A percentile compares a stretch with the other conserved stretches of the same genome.
Conservation (phyloP, 1,140 invertebrate species). For the Tetranychus cinnabarinus region DNA sequence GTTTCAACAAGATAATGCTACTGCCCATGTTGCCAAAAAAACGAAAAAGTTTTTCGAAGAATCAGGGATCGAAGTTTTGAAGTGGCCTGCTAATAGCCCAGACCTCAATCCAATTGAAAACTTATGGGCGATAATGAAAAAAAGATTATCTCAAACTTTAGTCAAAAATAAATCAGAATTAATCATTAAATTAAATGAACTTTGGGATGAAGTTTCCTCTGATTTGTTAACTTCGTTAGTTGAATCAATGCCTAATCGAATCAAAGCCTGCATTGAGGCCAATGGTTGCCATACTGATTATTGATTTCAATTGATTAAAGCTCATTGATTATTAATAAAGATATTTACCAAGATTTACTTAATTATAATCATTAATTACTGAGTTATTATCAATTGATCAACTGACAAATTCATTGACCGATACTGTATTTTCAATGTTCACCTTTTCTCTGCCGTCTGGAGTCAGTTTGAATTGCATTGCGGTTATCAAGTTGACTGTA, state of each 20-base stretch:
- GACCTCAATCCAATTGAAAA: slow-evolving; percentile 7
- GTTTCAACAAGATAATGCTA: slow-evolving; percentile 8
- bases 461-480: too few relatives aligned
- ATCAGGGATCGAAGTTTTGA: neutral
- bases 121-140: too few relatives aligned
- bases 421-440: too few relatives aligned
- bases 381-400: too few relatives aligned
- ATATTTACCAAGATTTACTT: too few relatives aligned
- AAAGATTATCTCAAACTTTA: neutral
- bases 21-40: neutral
- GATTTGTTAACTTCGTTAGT: neutral
- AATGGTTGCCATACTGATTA: neutral
- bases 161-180: neutral
- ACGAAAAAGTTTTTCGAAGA: neutral
- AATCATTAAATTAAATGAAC: neutral
- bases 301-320: neutral
- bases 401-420: too few relatives aligned
- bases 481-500: too few relatives aligned
- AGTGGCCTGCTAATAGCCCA: neutral
- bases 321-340: too few relatives aligned
- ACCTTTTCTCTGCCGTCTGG: too few relatives aligned
- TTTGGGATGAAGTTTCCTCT: neutral
- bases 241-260: neutral
- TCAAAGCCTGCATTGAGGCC: neutral
- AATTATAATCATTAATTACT: too few relatives aligned